Conservation (phyloP, 2,113 vertebrate species). For the Synchiropus splendidus region DNA sequence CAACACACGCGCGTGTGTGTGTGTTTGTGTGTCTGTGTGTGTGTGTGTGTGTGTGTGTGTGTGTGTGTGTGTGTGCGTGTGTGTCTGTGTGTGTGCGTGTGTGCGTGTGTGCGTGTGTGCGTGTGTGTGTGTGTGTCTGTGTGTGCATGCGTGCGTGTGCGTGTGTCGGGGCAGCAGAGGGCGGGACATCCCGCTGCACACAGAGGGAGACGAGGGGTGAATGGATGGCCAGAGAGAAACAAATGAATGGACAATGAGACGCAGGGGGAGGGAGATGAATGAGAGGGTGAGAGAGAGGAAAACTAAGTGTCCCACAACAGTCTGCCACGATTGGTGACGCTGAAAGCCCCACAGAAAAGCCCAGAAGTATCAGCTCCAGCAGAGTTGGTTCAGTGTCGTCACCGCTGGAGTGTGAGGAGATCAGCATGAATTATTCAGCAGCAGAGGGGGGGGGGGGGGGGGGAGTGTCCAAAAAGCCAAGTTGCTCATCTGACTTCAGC, state of each 20-base stretch:
- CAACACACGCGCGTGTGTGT: too few relatives aligned
- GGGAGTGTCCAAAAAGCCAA: slow-evolving; percentile 39
- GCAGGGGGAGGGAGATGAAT: slow-evolving; percentile 10
- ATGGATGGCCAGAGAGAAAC: slow-evolving; percentile 14
- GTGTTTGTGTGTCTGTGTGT: too few relatives aligned
- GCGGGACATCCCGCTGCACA: slow-evolving; percentile 11
- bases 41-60: too few relatives aligned
- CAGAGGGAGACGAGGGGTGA: slow-evolving; percentile 20
- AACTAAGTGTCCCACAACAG: too few relatives aligned
- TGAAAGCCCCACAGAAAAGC: slow-evolving; percentile 34
- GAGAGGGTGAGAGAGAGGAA: slow-evolving; percentile 14
- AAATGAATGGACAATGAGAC: slow-evolving; percentile 32
- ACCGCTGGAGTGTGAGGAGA: slow-evolving; percentile 39
- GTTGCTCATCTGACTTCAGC: slow-evolving; percentile 30
- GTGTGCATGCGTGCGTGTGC: too few relatives aligned
- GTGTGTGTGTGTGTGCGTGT: too few relatives aligned
- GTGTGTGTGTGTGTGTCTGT: too few relatives aligned
- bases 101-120: too few relatives aligned
- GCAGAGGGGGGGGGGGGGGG: slow-evolving; percentile 19
- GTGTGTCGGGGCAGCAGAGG: slow-evolving; percentile 3
- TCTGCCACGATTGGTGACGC: neutral
- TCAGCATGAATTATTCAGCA: slow-evolving; percentile 61
- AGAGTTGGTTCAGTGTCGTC: slow-evolving; percentile 46
- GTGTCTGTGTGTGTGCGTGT: too few relatives aligned
- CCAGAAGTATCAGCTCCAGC: slow-evolving; percentile 54